These are phyloP conservation scores for Drosophila nigromelanica DNA, from an alignment of 1,140 invertebrate genomes.

Conservation along the genomic window DNA sequence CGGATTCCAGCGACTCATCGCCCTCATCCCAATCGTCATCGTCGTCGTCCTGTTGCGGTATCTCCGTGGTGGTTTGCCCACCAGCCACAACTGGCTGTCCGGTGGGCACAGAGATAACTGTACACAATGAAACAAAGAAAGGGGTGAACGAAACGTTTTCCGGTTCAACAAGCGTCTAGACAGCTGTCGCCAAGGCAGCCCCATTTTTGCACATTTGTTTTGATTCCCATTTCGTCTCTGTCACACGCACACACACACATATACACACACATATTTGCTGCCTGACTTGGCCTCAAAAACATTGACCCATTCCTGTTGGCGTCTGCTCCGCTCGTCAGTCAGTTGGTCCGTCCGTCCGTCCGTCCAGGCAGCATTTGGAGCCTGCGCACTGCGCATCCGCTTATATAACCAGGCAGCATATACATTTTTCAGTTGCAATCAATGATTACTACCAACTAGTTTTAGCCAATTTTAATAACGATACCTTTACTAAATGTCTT, in stretches of 20 bases:
- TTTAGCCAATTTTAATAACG: background rate
- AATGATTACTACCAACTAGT: background rate
- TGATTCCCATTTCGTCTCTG: conserved; percentile 54
- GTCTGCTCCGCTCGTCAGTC: conserved; percentile 40
- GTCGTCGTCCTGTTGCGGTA: conserved; percentile 86
- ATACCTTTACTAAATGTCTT: no score
- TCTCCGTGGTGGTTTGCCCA: conserved; percentile 65
- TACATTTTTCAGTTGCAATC: conserved; percentile 70
- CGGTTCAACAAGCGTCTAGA: background rate
- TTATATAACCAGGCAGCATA: conserved; percentile 76
- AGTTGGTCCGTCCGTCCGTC: background rate
- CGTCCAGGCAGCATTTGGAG: conserved; percentile 45
- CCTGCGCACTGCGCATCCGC: conserved; percentile 63
- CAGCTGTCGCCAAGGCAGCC: conserved; percentile 22
- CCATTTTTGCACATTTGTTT: conserved; percentile 57
- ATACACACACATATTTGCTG: background rate
- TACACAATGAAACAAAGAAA: background rate
- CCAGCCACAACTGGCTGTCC: conserved; percentile 19
- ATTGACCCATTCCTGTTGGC: conserved; percentile 72
- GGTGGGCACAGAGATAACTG: conserved; percentile 76
- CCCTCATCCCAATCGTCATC: conserved; percentile 88
- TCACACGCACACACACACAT: no score
- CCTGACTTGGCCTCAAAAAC: conserved; percentile 61
- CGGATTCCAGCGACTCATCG: conserved; percentile 85
- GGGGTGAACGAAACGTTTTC: background rate